Evolutionary conservation across 1,140 invertebrate species (phyloP), one percentile per base, ranked within the genome.

Genomic region (Neomicropteryx cornuta): DNA sequence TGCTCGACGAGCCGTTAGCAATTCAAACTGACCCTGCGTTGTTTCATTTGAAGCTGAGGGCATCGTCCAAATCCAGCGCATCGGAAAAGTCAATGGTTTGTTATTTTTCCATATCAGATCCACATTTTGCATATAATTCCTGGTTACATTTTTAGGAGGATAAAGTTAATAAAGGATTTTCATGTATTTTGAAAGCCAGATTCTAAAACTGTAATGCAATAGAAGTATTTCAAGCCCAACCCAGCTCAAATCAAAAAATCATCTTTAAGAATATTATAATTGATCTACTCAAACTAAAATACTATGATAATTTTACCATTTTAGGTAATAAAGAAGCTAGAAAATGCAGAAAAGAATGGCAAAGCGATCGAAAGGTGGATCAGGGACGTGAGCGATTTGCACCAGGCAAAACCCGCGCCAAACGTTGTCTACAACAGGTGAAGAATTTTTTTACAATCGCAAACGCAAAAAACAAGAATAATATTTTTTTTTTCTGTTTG

Each of bases 1-100:
- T 95, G 1, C 60, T 99, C 18, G 96, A 99, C 58, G 96, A 99
- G 55, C 96, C 96, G 1, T 84, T 87, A 32, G 79, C 87, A 0
- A 81, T 87, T 45, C 96, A 99, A 66, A 95, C 90, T 39, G 96
- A 99, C 47, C 86, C 93, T 0, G 89, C 91, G 17, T 77, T 99
- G 8, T 61, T 99, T 2, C 90, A 97, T 53, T 73, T 99, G 39
- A 88, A 96, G 57, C 65, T 99, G 3, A 68, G 93, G 43, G 90
- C 92, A 8, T 75, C 90, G 32, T 82, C 87, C 1, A 73, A 69
- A 44, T 68, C 64, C 2, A 64, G 43, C 42, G 53, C 52, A 34
- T n/a, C n/a, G n/a, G n/a, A n/a, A n/a, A n/a, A n/a, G n/a, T n/a
- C n/a, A n/a, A 4, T n/a, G n/a, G n/a, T n/a, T n/a, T n/a, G n/a